Percentiles rank a stretch among this genome's conserved stretches.
phyloP scores from a whole-genome alignment of 1,140 invertebrate species.

The Liolophura sinensis region DNA sequence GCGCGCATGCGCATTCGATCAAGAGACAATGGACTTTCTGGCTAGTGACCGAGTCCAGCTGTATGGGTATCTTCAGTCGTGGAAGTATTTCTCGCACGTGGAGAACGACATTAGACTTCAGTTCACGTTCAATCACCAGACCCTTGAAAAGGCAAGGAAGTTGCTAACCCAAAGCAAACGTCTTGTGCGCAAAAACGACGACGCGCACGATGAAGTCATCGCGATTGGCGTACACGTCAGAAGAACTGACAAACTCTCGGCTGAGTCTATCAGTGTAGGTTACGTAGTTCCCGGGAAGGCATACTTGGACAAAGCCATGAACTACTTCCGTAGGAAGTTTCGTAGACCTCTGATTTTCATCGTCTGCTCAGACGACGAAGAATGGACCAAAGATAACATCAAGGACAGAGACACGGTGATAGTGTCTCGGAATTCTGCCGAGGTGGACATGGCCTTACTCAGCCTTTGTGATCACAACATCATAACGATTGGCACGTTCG shows the following conservation, averaged over 20 bases:
- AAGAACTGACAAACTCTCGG: conserved; percentile 31
- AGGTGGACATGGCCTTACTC: conserved; percentile 45
- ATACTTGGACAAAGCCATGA: conserved; percentile 29
- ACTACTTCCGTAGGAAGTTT: conserved; percentile 22
- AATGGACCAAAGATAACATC: conserved; percentile 28
- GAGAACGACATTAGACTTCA: conserved; percentile 18
- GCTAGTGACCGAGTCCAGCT: conserved; percentile 7
- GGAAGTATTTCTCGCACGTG: conserved; percentile 24
- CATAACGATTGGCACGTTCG: conserved; percentile 42
- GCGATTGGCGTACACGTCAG: conserved; percentile 39
- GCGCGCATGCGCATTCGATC: conserved; percentile 17
- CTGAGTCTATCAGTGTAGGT: conserved; percentile 12
- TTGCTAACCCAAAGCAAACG: conserved; percentile 9
- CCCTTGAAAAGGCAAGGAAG: conserved; percentile 6
- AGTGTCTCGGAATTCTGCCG: conserved; percentile 9
- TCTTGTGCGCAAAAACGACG: background rate
- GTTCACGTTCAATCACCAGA: conserved; percentile 17
- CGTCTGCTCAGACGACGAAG: conserved; percentile 33
- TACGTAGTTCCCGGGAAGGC: conserved; percentile 19
- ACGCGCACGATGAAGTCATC: background rate
- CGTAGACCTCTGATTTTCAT: conserved; percentile 30
- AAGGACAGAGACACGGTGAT: conserved; percentile 19
- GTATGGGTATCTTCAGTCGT: conserved; percentile 25
- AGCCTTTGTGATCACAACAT: conserved; percentile 40
- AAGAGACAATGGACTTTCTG: conserved; percentile 5